Evolutionary conservation across 2,888 invertebrate genomes (phyloP).

Genomic region (Cheilosia pagana): DNA sequence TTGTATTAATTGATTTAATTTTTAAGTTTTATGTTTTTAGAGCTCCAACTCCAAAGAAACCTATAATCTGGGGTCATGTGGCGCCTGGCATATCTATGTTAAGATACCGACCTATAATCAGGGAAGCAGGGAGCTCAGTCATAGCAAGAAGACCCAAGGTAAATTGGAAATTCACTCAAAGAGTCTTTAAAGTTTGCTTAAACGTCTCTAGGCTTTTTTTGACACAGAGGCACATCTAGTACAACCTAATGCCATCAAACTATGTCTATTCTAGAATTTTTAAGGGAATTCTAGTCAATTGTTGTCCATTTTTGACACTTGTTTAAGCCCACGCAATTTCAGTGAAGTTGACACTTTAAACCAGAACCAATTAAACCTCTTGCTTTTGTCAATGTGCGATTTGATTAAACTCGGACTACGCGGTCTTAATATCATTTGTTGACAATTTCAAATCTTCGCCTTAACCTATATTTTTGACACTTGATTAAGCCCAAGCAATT

Average conservation of each 20-base stretch:
- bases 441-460: too few species aligned
- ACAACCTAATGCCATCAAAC: neutral
- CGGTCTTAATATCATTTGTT: too few species aligned
- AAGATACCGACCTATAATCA: constrained; percentile 16
- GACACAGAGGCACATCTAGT: neutral
- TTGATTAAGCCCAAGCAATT: too few species aligned
- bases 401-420: too few species aligned
- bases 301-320: too few species aligned
- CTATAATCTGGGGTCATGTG: constrained; percentile 35
- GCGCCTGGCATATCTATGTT: constrained; percentile 32
- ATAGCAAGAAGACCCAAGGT: constrained; percentile 45
- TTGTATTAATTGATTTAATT: too few species aligned
- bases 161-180: neutral
- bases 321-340: too few species aligned
- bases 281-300: too few species aligned
- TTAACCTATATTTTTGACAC: too few species aligned
- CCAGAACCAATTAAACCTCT: too few species aligned
- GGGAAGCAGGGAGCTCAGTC: neutral
- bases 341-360: too few species aligned
- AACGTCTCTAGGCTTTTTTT: neutral
- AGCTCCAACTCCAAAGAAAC: constrained; percentile 52
- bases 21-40: constrained; percentile 6
- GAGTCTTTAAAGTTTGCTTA: neutral
- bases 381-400: too few species aligned
- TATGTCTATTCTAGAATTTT: neutral